phyloP scores from a whole-genome alignment of 2,888 invertebrate genomes.

The Tanytarsus gracilentus region DNA sequence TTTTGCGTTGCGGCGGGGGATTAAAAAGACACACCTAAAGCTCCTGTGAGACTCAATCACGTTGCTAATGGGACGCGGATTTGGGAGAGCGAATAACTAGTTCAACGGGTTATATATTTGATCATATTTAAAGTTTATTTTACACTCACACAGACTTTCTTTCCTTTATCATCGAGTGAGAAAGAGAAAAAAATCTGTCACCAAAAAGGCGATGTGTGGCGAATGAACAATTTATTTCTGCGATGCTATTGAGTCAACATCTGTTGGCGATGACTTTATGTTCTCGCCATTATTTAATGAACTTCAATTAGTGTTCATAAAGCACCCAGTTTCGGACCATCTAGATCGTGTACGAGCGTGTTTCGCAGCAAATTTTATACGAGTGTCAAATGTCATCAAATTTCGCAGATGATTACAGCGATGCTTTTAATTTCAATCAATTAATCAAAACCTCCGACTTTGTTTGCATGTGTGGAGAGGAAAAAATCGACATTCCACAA shows the following conservation, averaged over 20 bases:
- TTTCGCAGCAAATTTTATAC: neutral
- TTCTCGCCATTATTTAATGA: neutral
- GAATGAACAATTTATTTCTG: too few species aligned
- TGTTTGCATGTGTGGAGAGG: neutral
- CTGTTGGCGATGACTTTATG: neutral
- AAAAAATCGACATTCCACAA: neutral
- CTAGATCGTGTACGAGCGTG: too few species aligned
- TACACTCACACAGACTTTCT: too few species aligned
- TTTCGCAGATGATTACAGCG: neutral
- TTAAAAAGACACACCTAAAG: too few species aligned
- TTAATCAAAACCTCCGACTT: neutral
- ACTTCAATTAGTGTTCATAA: slow-evolving; percentile 7
- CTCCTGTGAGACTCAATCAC: too few species aligned
- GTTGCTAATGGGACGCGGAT: slow-evolving; percentile 7
- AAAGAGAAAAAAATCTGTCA: too few species aligned
- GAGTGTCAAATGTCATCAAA: slow-evolving; percentile 12
- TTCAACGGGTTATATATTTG: slow-evolving; percentile 11
- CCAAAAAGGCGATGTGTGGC: too few species aligned
- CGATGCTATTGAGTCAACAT: neutral
- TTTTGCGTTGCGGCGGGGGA: neutral
- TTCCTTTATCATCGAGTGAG: too few species aligned
- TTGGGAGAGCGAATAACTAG: neutral
- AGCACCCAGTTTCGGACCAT: too few species aligned
- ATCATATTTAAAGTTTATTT: too few species aligned
- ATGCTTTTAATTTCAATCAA: slow-evolving; percentile 6